A percentile compares a stretch with the other conserved stretches of the same genome.
Evolutionary conservation across 2,113 vertebrate genomes (phyloP).

Genomic region (Apodemus sylvaticus): DNA sequence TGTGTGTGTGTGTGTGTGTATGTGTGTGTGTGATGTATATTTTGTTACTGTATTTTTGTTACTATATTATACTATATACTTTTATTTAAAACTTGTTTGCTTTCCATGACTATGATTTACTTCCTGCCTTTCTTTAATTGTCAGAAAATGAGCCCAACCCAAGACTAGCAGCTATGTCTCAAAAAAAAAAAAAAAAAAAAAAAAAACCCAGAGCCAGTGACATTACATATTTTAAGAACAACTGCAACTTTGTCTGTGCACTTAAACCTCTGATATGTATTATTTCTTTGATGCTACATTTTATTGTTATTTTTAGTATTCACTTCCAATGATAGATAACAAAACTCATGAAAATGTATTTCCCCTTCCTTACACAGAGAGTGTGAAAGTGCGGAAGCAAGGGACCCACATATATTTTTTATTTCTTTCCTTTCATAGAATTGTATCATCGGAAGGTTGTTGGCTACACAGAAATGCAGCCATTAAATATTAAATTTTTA

Average conservation of each 20-base stretch:
- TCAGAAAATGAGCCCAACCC: background rate
- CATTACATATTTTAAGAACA: slow-evolving; percentile 1
- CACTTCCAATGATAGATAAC: background rate
- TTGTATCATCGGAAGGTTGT: background rate
- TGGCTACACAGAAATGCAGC: background rate
- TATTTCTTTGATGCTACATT: background rate
- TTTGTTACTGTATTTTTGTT: no score
- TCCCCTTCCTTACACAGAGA: background rate
- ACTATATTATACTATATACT: no score
- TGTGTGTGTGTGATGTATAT: background rate
- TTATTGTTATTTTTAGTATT: slow-evolving; percentile 18
- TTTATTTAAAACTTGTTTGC: background rate
- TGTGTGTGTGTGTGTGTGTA: background rate
- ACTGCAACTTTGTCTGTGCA: background rate
- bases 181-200: background rate
- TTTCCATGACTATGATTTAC: background rate
- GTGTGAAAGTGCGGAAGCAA: background rate
- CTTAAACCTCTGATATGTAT: background rate
- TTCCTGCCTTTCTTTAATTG: background rate
- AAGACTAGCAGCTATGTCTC: background rate
- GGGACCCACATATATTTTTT: background rate
- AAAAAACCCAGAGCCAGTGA: background rate
- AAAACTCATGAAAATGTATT: slow-evolving; percentile 1
- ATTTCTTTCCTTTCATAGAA: background rate
- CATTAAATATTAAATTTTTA: slow-evolving; percentile 40